Evolutionary conservation across 1,140 invertebrate genomes (phyloP).

Genomic region (Drosophila navojoa): DNA sequence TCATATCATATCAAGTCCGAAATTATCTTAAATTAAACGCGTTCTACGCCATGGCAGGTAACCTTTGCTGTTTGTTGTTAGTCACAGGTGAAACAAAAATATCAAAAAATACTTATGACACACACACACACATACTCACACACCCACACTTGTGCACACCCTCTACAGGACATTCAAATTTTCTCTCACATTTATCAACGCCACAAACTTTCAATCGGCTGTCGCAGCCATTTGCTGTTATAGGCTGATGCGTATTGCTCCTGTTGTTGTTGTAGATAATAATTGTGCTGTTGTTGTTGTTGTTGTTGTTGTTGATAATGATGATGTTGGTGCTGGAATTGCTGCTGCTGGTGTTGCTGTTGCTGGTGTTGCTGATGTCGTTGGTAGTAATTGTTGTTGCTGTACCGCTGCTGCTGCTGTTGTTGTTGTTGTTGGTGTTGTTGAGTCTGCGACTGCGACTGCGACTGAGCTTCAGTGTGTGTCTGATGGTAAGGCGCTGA

Average conservation of each 20-base stretch:
- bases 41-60: slow-evolving; percentile 43
- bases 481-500: slow-evolving; percentile 26
- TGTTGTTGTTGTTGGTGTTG: not conserved
- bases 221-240: slow-evolving; percentile 39
- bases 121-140: not conserved
- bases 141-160: not conserved
- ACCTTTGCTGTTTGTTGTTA: slow-evolving; percentile 5
- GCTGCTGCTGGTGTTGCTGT: slow-evolving; percentile 22
- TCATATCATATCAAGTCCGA: not conserved
- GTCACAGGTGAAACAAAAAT: too few species aligned
- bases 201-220: slow-evolving; percentile 39
- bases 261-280: slow-evolving; percentile 38
- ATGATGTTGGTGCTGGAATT: slow-evolving; percentile 25
- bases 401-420: slow-evolving; percentile 1
- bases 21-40: slow-evolving; percentile 19
- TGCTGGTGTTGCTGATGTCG: slow-evolving; percentile 37
- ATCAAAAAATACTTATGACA: not conserved
- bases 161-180: not conserved
- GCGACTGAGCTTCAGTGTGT: slow-evolving; percentile 4
- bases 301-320: slow-evolving; percentile 27
- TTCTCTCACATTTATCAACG: slow-evolving; percentile 16
- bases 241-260: slow-evolving; percentile 34
- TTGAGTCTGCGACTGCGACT: not conserved
- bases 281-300: slow-evolving; percentile 40
- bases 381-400: slow-evolving; percentile 47